phyloP scores from a whole-genome alignment of 2,797 vertebrate genomes.

The Characodon lateralis region DNA sequence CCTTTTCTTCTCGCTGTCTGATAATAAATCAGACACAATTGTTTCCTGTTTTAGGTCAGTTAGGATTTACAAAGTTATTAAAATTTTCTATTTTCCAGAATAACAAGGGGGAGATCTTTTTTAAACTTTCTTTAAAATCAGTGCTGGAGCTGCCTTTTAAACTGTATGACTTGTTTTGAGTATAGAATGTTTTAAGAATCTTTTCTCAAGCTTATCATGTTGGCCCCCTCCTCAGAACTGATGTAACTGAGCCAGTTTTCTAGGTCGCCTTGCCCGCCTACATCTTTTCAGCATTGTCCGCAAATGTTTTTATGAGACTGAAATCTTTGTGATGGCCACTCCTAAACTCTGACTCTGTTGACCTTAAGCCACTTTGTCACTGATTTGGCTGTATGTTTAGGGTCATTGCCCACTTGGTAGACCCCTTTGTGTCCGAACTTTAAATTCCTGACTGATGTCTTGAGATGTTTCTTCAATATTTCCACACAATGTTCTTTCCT shows the following conservation, averaged over 20 bases:
- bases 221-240: not conserved
- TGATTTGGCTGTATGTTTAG: not conserved
- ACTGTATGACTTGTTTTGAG: not conserved
- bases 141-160: not conserved
- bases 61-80: not conserved
- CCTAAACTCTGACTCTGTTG: not conserved
- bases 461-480: not conserved
- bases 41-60: not conserved
- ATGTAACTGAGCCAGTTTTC: not conserved
- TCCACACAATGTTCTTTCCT: not conserved
- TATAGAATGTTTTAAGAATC: not conserved
- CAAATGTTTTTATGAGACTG: not conserved
- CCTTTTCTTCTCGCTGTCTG: not conserved
- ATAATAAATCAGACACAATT: not conserved
- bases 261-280: not conserved
- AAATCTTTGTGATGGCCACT: constrained; percentile 6
- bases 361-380: not conserved
- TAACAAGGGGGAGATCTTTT: not conserved
- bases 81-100: not conserved
- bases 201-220: not conserved
- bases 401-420: not conserved
- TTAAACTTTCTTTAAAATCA: not conserved
- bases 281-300: not conserved
- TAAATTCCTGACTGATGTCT: not conserved
- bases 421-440: not conserved